phyloP scores from a whole-genome alignment of 2,113 vertebrate genomes.

The Ailurus styani region DNA sequence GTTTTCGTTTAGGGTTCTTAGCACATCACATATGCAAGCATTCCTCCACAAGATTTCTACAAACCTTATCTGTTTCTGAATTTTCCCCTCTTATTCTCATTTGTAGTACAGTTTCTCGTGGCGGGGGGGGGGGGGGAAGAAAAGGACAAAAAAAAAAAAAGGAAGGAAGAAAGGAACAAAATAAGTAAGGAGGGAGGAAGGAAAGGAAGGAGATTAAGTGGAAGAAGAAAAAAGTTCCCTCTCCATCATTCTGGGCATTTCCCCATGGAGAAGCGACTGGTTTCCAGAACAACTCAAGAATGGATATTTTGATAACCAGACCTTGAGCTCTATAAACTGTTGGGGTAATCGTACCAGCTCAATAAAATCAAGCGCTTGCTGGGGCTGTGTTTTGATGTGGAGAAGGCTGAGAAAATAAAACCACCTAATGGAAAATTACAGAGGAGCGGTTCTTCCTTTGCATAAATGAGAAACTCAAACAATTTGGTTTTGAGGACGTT shows the following conservation, averaged over 20 bases:
- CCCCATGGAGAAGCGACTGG: neutral
- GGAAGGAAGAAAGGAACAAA: neutral
- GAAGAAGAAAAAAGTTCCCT: neutral
- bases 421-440: slow-evolving; percentile 52
- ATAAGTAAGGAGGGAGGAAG: neutral
- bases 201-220: neutral
- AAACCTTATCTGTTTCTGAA: neutral
- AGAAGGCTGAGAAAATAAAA: slow-evolving; percentile 34
- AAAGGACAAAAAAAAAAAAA: neutral
- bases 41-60: neutral
- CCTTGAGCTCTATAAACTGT: neutral
- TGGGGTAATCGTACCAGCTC: neutral
- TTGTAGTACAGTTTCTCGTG: neutral
- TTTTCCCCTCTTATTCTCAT: neutral
- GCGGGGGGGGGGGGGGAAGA: no score
- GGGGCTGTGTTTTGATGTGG: neutral
- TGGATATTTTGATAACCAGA: neutral
- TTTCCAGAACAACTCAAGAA: neutral
- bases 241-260: neutral
- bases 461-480: slow-evolving; percentile 40
- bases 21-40: neutral
- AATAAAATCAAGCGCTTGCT: neutral
- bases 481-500: neutral
- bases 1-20: neutral
- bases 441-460: neutral